Evolutionary conservation across 2,113 vertebrate genomes (phyloP).

Genomic region (Drymodes brunneopygia): DNA sequence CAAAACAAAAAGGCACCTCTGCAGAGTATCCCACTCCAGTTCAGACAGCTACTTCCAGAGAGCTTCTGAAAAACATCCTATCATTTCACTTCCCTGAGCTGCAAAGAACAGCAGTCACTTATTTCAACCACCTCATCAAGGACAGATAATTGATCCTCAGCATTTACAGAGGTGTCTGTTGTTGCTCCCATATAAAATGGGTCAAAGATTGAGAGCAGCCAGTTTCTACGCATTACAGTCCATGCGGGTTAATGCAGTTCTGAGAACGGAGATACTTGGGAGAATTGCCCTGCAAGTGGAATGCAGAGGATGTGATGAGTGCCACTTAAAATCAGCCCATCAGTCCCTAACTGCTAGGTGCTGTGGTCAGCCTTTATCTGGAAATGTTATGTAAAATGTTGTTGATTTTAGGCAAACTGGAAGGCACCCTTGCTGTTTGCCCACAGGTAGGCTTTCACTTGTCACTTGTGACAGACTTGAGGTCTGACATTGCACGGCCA

Average conservation of each 20-base stretch:
- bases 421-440: neutral
- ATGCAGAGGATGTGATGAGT: neutral
- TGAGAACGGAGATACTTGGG: neutral
- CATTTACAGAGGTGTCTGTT: neutral
- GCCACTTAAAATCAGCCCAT: neutral
- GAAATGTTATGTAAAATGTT: neutral
- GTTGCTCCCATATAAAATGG: neutral
- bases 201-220: neutral
- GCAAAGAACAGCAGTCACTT: neutral
- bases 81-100: neutral
- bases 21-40: neutral
- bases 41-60: neutral
- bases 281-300: neutral
- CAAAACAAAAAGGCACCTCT: neutral
- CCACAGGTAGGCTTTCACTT: neutral
- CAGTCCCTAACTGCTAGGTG: neutral
- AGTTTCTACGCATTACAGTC: neutral
- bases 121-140: neutral
- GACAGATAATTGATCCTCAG: neutral
- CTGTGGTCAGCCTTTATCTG: neutral
- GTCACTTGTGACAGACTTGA: accelerated
- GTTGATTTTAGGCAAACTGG: neutral
- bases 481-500: neutral
- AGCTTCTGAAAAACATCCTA: neutral
- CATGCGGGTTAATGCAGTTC: neutral